Evolutionary conservation across 2,888 invertebrate genomes (phyloP).

Genomic region (Heliconius ismenius): DNA sequence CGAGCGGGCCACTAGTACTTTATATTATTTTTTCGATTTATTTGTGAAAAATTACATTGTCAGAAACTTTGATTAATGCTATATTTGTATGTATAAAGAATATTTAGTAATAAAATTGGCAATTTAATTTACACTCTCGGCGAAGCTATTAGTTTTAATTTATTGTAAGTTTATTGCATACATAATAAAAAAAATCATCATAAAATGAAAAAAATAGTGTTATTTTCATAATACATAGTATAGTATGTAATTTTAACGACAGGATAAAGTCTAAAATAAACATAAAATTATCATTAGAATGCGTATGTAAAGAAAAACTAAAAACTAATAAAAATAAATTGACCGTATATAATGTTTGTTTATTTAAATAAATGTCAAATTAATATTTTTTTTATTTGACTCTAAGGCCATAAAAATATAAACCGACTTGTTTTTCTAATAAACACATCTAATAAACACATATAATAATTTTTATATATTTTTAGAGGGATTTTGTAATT

Average conservation of each 20-base stretch:
- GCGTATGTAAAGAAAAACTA: slow-evolving; percentile 5
- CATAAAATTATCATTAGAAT: slow-evolving; percentile 6
- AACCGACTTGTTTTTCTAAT: neutral
- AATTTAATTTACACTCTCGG: neutral
- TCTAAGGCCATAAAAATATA: neutral
- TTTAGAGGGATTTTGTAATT: neutral
- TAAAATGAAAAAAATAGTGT: neutral
- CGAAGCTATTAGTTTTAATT: neutral
- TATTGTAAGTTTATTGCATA: neutral
- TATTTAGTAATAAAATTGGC: neutral
- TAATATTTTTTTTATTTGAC: neutral
- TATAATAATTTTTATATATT: neutral
- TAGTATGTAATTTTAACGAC: neutral
- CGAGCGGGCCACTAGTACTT: no score
- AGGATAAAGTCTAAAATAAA: neutral
- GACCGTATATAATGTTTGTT: slow-evolving; percentile 19
- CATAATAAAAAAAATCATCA: neutral
- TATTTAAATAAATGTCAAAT: slow-evolving; percentile 24
- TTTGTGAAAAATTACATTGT: no score
- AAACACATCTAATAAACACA: neutral
- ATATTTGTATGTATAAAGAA: neutral
- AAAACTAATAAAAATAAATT: slow-evolving; percentile 18
- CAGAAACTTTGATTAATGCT: neutral
- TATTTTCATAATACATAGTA: neutral
- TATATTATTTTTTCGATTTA: no score